These are phyloP conservation scores for Acronicta psi DNA, from an alignment of 2,888 invertebrate genomes.

Conservation along the genomic window DNA sequence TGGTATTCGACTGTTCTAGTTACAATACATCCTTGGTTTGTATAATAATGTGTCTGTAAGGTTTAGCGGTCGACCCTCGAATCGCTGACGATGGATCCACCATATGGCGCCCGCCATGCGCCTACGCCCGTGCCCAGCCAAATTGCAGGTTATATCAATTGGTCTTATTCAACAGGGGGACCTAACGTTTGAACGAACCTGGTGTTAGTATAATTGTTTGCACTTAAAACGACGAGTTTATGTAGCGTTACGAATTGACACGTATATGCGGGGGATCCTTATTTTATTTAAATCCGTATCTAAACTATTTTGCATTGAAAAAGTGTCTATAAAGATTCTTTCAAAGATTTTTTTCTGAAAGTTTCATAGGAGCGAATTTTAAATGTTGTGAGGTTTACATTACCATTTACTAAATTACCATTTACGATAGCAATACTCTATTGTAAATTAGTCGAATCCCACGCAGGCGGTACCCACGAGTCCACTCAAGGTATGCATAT, in stretches of 20 bases:
- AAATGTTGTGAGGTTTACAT: background rate
- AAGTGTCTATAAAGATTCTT: too few species aligned
- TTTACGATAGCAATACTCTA: too few species aligned
- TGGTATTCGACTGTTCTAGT: conserved; percentile 43
- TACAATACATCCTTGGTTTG: conserved; percentile 46
- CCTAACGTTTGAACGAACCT: conserved; percentile 63
- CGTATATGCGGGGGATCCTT: conserved; percentile 32
- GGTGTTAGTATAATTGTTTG: conserved; percentile 57
- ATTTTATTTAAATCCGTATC: too few species aligned
- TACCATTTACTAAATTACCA: too few species aligned
- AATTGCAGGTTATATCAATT: conserved; percentile 86
- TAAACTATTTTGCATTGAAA: too few species aligned
- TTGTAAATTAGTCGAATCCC: too few species aligned
- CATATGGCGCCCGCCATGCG: conserved; percentile 84
- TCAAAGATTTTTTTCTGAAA: background rate
- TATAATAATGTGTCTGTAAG: conserved; percentile 53
- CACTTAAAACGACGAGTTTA: conserved; percentile 51
- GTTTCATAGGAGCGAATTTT: background rate
- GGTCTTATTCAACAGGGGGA: conserved; percentile 77
- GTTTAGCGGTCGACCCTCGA: conserved; percentile 70
- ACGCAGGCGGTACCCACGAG: too few species aligned
- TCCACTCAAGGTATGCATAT: too few species aligned
- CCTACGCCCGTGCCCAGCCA: conserved; percentile 73
- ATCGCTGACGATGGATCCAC: conserved; percentile 69
- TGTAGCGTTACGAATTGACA: conserved; percentile 54